Base-by-base conservation (phyloP, 2,797 vertebrate species). In the Propithecus deckenii region DNA sequence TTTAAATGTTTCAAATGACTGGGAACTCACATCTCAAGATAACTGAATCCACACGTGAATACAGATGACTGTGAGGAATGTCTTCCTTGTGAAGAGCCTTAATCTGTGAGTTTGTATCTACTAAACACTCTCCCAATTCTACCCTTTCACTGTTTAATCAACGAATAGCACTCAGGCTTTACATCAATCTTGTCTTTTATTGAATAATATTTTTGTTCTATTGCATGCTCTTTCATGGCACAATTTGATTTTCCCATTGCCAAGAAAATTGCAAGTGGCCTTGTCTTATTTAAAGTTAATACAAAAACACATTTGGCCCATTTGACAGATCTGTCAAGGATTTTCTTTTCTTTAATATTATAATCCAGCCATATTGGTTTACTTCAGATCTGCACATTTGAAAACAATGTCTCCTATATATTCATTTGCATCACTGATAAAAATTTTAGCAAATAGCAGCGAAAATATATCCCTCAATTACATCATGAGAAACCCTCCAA, bases 371-470 rank as follows among this genome's bases (percentile, higher is more conserved):
- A 57, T 46, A 23, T 18, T n/a, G 12, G 22, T 88, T 55, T 81
- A 59, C 88, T 83, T 91, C 13, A 76, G 35, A 75, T 91, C 5
- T 32, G 5, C 25, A 30, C 8, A 69, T 63, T 89, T 86, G 20
- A 78, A 63, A 88, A 38, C 0, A 88, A 74, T 57, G 15, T 55
- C 20, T 86, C 4, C 5, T 79, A 22, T 50, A n/a, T 69, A 28
- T 38, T 85, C 11, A 25, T 81, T 46, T 86, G 15, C 4, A 55
- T 50, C 17, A 50, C 4, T 57, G 4, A 88, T 55, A 18, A 43
- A 17, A 75, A 30, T n/a, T 76, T 55, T 61, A 55, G 10, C 32
- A 20, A 81, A n/a, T 57, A 52, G 20, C 17, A 46, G 23, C 55
- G 71, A 80, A 95, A 93, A 13, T 18, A 38, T 22, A 59, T 12